Evolutionary conservation across 2,113 vertebrate genomes (phyloP).

Genomic region (Boulengeromyrus knoepffleri): DNA sequence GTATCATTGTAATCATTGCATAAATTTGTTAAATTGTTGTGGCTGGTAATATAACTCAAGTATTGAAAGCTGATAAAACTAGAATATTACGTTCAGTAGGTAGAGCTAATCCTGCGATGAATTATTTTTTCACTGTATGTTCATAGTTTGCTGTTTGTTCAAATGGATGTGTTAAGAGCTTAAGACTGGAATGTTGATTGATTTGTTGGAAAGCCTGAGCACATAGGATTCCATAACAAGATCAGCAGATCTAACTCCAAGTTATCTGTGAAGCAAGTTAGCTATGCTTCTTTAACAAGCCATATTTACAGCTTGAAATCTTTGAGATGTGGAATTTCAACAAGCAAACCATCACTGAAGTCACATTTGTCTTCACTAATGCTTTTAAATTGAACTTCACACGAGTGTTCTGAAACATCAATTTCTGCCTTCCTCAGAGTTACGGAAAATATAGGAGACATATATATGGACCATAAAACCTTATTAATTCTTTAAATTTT

Average conservation of each 20-base stretch:
- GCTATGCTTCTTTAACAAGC: conserved; percentile 56
- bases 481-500: neutral
- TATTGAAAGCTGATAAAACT: neutral
- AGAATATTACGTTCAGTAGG: neutral
- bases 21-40: neutral
- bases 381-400: conserved; percentile 54
- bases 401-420: conserved; percentile 52
- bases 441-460: neutral
- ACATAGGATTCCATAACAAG: neutral
- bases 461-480: too few species aligned
- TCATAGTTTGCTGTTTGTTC: neutral
- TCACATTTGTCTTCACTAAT: conserved; percentile 59
- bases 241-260: conserved; percentile 2
- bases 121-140: neutral
- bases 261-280: conserved; percentile 25
- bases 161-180: neutral
- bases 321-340: conserved; percentile 53
- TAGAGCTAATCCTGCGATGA: neutral
- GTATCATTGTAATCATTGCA: neutral
- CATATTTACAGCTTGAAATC: conserved; percentile 57
- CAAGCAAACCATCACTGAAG: conserved; percentile 52
- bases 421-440: conserved; percentile 21
- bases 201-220: conserved; percentile 17
- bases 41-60: neutral
- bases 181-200: neutral